Evolutionary conservation across 1,140 invertebrate genomes (phyloP).

Genomic region (Fragariocoptes setiger): DNA sequence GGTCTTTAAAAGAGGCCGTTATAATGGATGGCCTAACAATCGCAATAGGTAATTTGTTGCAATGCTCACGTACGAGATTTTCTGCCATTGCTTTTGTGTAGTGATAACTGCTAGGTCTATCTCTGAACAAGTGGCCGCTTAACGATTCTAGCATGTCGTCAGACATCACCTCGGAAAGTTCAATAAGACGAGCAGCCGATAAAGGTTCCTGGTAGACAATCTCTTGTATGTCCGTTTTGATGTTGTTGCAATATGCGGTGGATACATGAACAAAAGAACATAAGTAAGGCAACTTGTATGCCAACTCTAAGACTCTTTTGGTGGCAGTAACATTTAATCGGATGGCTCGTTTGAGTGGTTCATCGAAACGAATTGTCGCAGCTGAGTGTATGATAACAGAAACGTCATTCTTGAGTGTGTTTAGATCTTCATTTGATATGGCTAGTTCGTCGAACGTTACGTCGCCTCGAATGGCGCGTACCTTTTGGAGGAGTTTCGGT

Average conservation of each 20-base stretch:
- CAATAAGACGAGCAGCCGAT: conserved; percentile 10
- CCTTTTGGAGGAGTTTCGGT: conserved; percentile 23
- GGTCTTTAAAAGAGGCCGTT: conserved; percentile 23
- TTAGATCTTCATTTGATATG: conserved; percentile 40
- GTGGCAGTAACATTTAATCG: conserved; percentile 14
- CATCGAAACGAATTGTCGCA: conserved; percentile 21
- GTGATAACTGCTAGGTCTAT: conserved; percentile 19
- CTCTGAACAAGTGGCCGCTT: conserved; percentile 13
- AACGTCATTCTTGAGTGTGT: conserved; percentile 22
- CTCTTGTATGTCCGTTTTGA: conserved; percentile 14
- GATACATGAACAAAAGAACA: conserved; percentile 41
- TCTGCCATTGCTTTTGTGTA: conserved; percentile 21
- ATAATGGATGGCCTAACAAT: conserved; percentile 25
- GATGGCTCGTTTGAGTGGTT: conserved; percentile 18
- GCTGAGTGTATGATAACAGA: conserved; percentile 21
- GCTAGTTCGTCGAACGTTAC: conserved; percentile 58
- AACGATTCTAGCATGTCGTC: conserved; percentile 17
- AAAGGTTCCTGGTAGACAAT: conserved; percentile 32
- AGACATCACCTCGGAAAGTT: conserved; percentile 18
- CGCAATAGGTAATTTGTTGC: conserved; percentile 18
- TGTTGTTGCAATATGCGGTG: conserved; percentile 42
- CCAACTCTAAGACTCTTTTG: conserved; percentile 12
- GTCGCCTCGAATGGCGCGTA: conserved; percentile 59
- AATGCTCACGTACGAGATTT: conserved; percentile 16
- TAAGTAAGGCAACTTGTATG: conserved; percentile 22